Base-by-base conservation (phyloP, 2,797 vertebrate species). In the Chloroceryle inda region DNA sequence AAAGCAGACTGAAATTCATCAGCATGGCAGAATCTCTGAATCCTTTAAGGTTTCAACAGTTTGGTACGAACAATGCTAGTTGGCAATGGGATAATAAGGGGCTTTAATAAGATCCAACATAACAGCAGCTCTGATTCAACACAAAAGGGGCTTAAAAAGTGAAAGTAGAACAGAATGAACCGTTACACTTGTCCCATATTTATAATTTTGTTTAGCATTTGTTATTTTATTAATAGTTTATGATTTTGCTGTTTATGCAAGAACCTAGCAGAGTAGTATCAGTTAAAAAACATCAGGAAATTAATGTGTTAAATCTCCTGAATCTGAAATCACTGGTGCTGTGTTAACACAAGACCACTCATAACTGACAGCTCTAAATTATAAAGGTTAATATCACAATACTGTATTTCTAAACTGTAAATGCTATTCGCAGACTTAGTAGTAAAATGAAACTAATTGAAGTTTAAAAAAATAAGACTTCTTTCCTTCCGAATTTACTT, bases 401-500 rank as follows among this genome's bases (percentile, higher is more conserved):
- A 69, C 3, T 73, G 20, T 63, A 58, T 29, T 86, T 80, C 29
- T 42, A 68, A 62, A 66, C 20, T 53, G 20, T 33, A 89, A 91
- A 42, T 29, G 9, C 11, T 85, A 19, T 18, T 72, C 45, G 81
- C 33, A 56, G 68, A 52, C 24, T 38, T 61, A 44, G 1, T 40
- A 50, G 8, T 53, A 91, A 67, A 94, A 66, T 37, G 3, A 64
- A 73, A 76, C 20, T 73, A 75, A 37, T 10, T 71, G 29, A 33
- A 53, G 9, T 21, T 89, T 31, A 19, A 76, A 84, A 84, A 75
- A 64, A 5, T 17, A 42, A 20, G 12, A 17, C 29, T 27, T 29
- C 29, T 89, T 85, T 68, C 40, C 18, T 85, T 95, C 71, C 77
- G 47, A 71, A 95, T 88, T 87, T 93, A 61, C 11, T 80, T 94